phyloP scores from a whole-genome alignment of 1,140 invertebrate genomes.

The Dolichoris vasculosae region DNA sequence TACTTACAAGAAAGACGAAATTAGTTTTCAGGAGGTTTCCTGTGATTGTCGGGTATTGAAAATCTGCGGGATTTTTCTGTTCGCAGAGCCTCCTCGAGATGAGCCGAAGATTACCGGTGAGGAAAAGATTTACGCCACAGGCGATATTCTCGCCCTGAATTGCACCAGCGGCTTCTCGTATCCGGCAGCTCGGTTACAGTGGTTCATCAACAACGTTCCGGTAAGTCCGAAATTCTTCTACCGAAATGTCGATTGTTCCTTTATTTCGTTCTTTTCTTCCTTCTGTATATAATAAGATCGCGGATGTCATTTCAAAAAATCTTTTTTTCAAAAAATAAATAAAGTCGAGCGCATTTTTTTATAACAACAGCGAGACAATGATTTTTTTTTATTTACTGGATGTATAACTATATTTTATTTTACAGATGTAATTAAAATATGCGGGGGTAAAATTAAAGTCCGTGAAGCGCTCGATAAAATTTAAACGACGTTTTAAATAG shows the following conservation, averaged over 20 bases:
- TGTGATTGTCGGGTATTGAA: conserved; percentile 40
- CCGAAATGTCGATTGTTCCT: not conserved
- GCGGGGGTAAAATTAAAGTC: no score
- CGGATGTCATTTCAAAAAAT: no score
- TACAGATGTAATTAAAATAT: no score
- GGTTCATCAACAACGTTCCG: conserved; percentile 88
- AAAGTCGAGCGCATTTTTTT: no score
- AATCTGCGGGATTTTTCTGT: conserved; percentile 49
- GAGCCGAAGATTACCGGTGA: conserved; percentile 87
- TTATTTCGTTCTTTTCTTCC: not conserved
- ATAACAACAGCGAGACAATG: no score
- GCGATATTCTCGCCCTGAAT: conserved; percentile 87
- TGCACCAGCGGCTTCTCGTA: conserved; percentile 88
- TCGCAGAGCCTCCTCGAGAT: conserved; percentile 83
- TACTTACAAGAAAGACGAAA: conserved; percentile 9
- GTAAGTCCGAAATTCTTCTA: conserved; percentile 73
- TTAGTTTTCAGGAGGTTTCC: conserved; percentile 4
- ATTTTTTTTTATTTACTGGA: no score
- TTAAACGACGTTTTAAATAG: no score
- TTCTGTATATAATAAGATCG: not conserved
- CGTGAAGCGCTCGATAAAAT: no score
- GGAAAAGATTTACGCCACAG: conserved; percentile 84
- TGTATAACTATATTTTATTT: no score
- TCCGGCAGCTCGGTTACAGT: conserved; percentile 83
- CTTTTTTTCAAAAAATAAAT: no score